Percentiles rank a stretch among this genome's conserved stretches.
Evolutionary conservation across 2,888 invertebrate genomes (phyloP).

Genomic region (Agrotis ipsilon): DNA sequence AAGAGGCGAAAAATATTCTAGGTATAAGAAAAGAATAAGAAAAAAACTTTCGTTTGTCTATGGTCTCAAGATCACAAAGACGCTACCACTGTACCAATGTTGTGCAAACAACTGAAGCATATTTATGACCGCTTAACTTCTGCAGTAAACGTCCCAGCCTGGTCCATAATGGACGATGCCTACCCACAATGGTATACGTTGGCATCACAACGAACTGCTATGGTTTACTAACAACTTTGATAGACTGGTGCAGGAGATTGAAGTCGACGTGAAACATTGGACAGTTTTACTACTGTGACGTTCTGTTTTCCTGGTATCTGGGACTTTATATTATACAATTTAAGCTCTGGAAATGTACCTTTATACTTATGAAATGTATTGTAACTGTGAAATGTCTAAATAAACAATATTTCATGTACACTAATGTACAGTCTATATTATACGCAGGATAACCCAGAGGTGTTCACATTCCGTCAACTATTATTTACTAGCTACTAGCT

Average conservation of each 20-base stretch:
- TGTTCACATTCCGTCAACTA: too few species aligned
- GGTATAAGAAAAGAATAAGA: neutral
- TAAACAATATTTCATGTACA: too few species aligned
- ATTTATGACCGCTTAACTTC: conserved; percentile 21
- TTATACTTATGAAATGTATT: too few species aligned
- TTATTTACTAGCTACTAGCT: too few species aligned
- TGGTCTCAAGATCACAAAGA: neutral
- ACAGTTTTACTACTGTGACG: neutral
- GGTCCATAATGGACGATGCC: conserved; percentile 5
- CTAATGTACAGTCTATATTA: too few species aligned
- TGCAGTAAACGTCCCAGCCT: conserved; percentile 31
- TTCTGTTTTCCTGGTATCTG: conserved; percentile 4
- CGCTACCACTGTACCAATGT: conserved; percentile 3
- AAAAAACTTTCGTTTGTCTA: neutral
- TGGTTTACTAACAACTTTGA: conserved; percentile 29
- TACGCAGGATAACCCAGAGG: too few species aligned
- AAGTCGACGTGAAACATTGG: conserved; percentile 2
- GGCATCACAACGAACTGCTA: conserved; percentile 43
- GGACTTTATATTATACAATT: too few species aligned
- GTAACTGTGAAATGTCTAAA: too few species aligned
- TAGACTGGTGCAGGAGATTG: conserved; percentile 17
- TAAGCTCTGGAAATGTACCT: too few species aligned
- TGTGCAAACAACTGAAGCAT: conserved; percentile 30
- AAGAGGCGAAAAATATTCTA: neutral
- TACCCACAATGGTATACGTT: conserved; percentile 31